Evolutionary conservation across 2,888 invertebrate genomes (phyloP), one percentile per base, ranked within the genome.

Genomic region (Zaprionus obscuricornis): DNA sequence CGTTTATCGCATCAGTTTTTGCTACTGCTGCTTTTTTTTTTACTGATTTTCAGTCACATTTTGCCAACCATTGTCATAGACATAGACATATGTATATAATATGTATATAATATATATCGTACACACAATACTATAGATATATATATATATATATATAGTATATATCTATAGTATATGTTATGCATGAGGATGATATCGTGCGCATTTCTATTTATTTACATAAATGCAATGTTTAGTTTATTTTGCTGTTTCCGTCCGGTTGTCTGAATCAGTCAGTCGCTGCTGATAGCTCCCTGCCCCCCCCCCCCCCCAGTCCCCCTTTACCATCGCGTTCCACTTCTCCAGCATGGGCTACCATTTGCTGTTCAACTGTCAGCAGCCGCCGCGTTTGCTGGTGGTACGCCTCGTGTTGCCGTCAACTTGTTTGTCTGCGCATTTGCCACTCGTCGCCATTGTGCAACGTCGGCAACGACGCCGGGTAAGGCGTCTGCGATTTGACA

Each of bases 151-250:
- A 47, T 43, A 66, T 56, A 54, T 56, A 54, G 62, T 49, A 36
- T 47, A 31, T 8, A 31, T 8, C 6, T 13, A 14, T n/a, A n/a
- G n/a, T n/a, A n/a, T n/a, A n/a, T n/a, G n/a, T n/a, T n/a, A n/a
- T n/a, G n/a, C n/a, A n/a, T n/a, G n/a, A n/a, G n/a, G n/a, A n/a
- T n/a, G n/a, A n/a, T n/a, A n/a, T n/a, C n/a, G n/a, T n/a, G n/a
- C n/a, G 54, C 62, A 66, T 43, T 66, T 50, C 31, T 51, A 69
- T 73, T 76, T 73, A 73, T 73, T 76, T 62, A 52, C 66, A 64
- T 74, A 85, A 85, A 74, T 67, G 83, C 85, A 78, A 57, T 85
- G 77, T 70, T 77, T 85, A 85, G 85, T 78, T 82, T 78, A 71
- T 82, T 78, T 83, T 85, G 83, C 79, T 51, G 68, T 62, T 85